Percentiles rank a stretch among this genome's conserved stretches.
These are phyloP conservation scores for Drosophila hamatofila DNA, from an alignment of 2,888 invertebrate species.

Conservation along the genomic window DNA sequence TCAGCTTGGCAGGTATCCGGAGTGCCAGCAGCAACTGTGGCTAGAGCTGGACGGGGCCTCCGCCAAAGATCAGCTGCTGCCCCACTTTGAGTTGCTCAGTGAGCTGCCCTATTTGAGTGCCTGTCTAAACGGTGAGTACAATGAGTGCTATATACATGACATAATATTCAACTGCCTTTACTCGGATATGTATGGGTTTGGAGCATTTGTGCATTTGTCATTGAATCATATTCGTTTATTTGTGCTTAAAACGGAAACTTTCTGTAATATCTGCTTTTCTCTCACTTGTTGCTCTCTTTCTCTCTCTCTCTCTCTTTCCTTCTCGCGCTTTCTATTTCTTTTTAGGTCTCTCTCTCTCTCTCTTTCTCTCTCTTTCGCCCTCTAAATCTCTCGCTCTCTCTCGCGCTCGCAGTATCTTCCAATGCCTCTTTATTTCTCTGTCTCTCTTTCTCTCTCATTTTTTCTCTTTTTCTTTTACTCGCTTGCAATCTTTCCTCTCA, in stretches of 20 bases:
- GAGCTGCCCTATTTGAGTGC: constrained; percentile 83
- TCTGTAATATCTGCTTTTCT: background rate
- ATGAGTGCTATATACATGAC: background rate
- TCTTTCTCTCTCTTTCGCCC: background rate
- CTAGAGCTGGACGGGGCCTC: constrained; percentile 64
- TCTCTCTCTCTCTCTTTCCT: background rate
- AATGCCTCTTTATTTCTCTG: too few relatives aligned
- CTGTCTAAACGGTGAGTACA: constrained; percentile 79
- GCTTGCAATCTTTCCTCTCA: background rate
- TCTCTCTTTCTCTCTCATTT: background rate
- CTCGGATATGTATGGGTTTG: background rate
- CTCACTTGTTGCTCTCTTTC: too few relatives aligned
- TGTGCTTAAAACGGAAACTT: background rate
- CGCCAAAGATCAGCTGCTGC: constrained; percentile 54
- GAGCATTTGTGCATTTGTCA: too few relatives aligned
- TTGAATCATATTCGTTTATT: too few relatives aligned
- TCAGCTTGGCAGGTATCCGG: constrained; percentile 76
- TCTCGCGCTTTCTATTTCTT: background rate
- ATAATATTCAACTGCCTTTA: background rate
- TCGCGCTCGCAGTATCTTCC: background rate
- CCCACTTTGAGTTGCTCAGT: constrained; percentile 75
- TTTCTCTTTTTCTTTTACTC: background rate
- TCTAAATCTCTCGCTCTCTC: background rate
- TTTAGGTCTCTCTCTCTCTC: background rate
- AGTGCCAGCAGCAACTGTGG: constrained; percentile 74